Conservation (phyloP, 2,113 vertebrate genomes). For the Tretioscincus oriximinensis region DNA sequence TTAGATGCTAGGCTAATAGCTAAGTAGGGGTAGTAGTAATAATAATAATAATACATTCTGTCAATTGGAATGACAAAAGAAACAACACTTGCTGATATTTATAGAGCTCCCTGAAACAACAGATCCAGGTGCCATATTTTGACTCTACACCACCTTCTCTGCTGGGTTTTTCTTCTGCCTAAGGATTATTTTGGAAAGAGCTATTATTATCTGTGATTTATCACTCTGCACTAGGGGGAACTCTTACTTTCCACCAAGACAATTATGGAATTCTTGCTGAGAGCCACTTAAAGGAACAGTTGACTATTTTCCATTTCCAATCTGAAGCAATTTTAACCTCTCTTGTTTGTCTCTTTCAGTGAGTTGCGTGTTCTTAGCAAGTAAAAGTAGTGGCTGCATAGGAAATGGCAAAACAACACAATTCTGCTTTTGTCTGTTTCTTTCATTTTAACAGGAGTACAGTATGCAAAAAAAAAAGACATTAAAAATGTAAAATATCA, state of each 20-base stretch:
- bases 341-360: conserved; percentile 34
- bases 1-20: background rate
- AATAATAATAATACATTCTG: conserved; percentile 30
- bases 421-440: background rate
- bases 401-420: background rate
- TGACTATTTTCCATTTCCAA: conserved; percentile 43
- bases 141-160: conserved; percentile 66
- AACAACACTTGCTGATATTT: conserved; percentile 38
- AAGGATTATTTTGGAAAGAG: conserved; percentile 77
- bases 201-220: conserved; percentile 77
- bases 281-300: conserved; percentile 66
- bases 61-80: conserved; percentile 41
- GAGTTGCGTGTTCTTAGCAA: background rate
- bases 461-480: background rate
- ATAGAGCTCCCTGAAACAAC: conserved; percentile 44
- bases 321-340: conserved; percentile 41
- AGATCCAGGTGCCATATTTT: conserved; percentile 62
- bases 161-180: conserved; percentile 69
- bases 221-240: conserved; percentile 68
- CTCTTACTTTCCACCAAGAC: conserved; percentile 66
- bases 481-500: no score
- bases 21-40: conserved; percentile 10
- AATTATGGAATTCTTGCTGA: conserved; percentile 65
- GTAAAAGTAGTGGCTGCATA: background rate
- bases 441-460: background rate